Percentiles rank a stretch among this genome's conserved stretches.
Conservation (phyloP, 2,888 invertebrate species). For the Drosophila stalkeri region DNA sequence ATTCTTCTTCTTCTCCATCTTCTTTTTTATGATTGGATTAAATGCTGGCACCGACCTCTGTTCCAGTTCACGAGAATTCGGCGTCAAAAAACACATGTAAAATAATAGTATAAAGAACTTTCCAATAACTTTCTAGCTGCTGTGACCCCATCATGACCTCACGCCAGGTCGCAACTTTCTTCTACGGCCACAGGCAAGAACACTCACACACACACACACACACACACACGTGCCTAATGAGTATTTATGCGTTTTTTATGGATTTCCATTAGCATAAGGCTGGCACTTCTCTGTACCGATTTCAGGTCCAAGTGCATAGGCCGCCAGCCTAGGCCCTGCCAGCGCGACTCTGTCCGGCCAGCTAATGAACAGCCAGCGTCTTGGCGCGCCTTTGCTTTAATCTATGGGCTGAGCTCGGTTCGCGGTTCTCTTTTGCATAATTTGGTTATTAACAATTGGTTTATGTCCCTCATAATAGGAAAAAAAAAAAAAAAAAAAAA, state of each 20-base stretch:
- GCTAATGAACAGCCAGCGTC: conserved; percentile 62
- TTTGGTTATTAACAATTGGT: conserved; percentile 78
- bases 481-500: conserved; percentile 41
- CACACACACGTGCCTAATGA: conserved; percentile 55
- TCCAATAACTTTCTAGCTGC: conserved; percentile 62
- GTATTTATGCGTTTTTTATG: conserved; percentile 78
- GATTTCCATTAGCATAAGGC: conserved; percentile 74
- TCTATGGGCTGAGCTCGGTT: conserved; percentile 20
- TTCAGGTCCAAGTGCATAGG: conserved; percentile 22
- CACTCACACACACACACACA: conserved; percentile 19
- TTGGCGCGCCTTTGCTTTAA: conserved; percentile 31
- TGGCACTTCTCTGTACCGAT: conserved; percentile 35
- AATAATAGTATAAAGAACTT: conserved; percentile 25
- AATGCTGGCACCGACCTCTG: conserved; percentile 15
- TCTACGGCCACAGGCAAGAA: conserved; percentile 20
- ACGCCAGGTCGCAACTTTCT: conserved; percentile 57
- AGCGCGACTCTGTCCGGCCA: conserved; percentile 6
- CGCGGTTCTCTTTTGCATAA: conserved; percentile 63
- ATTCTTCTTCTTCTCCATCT: conserved; percentile 10
- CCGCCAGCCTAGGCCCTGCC: conserved; percentile 7
- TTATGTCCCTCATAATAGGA: conserved; percentile 70
- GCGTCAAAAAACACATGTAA: background rate
- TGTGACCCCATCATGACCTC: conserved; percentile 60
- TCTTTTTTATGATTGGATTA: conserved; percentile 2
- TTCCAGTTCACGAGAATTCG: conserved; percentile 26